Percentiles rank a stretch among this genome's conserved stretches.
These are phyloP conservation scores for Palythoa grandis DNA, from an alignment of 92 coral and sea anemone species.

Conservation along the genomic window DNA sequence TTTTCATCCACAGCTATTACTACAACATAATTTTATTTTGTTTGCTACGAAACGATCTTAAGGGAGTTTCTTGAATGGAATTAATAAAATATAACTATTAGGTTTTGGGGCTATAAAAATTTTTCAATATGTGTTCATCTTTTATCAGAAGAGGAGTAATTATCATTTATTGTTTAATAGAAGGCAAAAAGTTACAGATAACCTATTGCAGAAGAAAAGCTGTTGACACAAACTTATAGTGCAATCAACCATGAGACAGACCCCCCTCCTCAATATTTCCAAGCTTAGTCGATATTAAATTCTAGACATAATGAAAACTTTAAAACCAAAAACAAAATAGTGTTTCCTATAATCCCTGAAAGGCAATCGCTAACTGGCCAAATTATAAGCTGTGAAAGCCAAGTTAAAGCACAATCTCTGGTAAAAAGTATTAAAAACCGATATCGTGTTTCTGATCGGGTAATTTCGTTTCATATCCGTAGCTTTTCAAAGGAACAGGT, in stretches of 20 bases:
- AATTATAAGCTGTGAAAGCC: neutral
- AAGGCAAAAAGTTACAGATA: neutral
- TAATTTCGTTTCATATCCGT: neutral
- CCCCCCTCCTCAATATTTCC: constrained; percentile 9
- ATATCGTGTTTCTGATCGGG: neutral
- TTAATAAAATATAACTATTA: neutral
- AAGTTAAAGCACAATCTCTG: neutral
- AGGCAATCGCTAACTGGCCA: neutral
- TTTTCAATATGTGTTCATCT: neutral
- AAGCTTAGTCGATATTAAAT: constrained; percentile 7
- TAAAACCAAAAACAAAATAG: neutral
- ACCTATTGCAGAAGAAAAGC: neutral
- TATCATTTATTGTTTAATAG: neutral
- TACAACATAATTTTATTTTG: neutral
- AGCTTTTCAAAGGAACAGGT: constrained; percentile 43
- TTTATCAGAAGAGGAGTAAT: neutral
- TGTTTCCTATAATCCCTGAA: neutral
- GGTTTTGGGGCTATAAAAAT: neutral
- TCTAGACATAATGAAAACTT: neutral
- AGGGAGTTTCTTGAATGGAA: neutral
- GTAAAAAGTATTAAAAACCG: neutral
- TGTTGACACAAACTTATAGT: constrained; percentile 8
- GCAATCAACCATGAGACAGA: neutral
- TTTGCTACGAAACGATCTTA: neutral
- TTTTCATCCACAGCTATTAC: too few relatives aligned